Conservation (phyloP, 2,113 vertebrate species). For the Silurus glanis region DNA sequence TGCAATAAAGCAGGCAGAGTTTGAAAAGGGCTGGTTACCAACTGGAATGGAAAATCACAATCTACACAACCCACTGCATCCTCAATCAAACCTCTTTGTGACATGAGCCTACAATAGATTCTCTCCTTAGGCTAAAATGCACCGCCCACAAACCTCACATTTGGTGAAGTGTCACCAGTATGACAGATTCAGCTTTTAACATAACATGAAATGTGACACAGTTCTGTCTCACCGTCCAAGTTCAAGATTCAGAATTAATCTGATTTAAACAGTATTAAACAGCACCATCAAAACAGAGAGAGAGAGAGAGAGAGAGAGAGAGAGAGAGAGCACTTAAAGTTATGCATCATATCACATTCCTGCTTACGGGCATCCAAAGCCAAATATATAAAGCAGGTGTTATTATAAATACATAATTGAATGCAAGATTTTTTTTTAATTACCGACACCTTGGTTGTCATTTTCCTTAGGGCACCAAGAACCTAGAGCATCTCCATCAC, state of each 20-base stretch:
- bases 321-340: not conserved
- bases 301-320: not conserved
- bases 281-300: not conserved
- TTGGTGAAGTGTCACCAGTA: not conserved
- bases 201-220: not conserved
- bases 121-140: not conserved
- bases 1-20: not conserved
- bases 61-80: slow-evolving; percentile 12
- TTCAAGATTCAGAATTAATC: slow-evolving; percentile 3
- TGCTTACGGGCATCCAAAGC: not conserved
- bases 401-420: not conserved
- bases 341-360: not conserved
- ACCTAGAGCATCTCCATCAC: not conserved
- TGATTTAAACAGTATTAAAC: not conserved
- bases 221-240: not conserved
- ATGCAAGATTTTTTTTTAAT: not conserved
- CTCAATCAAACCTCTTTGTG: not conserved
- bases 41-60: slow-evolving; percentile 8
- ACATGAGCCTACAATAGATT: not conserved
- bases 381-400: not conserved
- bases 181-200: slow-evolving; percentile 3
- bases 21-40: not conserved
- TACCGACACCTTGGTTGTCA: too few species aligned
- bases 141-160: slow-evolving; percentile 9
- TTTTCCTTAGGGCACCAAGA: not conserved